Evolutionary conservation across 2,113 vertebrate genomes (phyloP), one percentile per base, ranked within the genome.

Genomic region (Xenopus borealis): DNA sequence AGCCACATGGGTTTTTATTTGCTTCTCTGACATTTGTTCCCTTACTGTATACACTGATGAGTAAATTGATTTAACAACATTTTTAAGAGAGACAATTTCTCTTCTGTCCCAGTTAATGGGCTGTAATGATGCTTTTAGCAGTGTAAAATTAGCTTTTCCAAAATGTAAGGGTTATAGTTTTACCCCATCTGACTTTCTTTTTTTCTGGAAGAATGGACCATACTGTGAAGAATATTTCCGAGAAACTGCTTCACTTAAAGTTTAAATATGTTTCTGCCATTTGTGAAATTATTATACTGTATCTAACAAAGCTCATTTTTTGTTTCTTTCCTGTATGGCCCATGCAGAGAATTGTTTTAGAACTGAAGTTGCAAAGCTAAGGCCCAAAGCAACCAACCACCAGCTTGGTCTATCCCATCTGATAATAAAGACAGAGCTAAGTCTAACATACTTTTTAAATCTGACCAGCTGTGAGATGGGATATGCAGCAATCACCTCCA

Each of bases 41-140:
- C 13, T 17, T 7, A n/a, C 14, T 55, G 17, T 55, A 55, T 55
- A 55, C 17, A 55, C 52, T 55, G 52, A 55, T 55, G 52, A 55
- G 16, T 55, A 55, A 55, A 55, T 55, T n/a, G 7, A 55, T 55
- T 55, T 55, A 55, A 8, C 14, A 55, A 55, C 47, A 50, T 13
- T 50, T 50, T 50, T 50, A 55, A 18, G 16, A 55, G 53, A 55
- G 53, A n/a, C 14, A 55, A 8, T 16, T 16, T 55, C 17, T 55
- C 14, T 55, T n/a, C 53, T n/a, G 8, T 55, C 17, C 16, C 53
- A 55, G 7, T 55, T 55, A 55, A 55, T 55, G 53, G 17, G 17
- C 14, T n/a, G 17, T 55, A 55, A 55, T 55, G 53, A 55, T 55
- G 53, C 53, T 55, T 55, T 55, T 55, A n/a, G 53, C 53, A n/a